Base-by-base conservation (phyloP, 2,797 vertebrate genomes). In the Pseudopleuronectes americanus region DNA sequence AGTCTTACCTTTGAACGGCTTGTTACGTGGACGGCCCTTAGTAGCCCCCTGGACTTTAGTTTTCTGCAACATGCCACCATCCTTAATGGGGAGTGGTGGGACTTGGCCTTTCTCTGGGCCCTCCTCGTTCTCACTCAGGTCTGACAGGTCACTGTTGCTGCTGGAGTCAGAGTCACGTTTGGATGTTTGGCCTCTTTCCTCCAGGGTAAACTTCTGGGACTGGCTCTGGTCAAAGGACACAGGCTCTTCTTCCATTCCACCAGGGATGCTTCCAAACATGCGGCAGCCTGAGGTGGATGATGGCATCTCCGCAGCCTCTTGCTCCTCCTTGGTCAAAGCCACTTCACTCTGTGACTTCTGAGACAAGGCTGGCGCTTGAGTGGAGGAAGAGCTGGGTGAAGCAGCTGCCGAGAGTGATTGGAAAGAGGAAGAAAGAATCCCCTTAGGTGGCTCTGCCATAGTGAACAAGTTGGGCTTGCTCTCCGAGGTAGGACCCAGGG, bases 101-200 rank as follows among this genome's bases (percentile, higher is more conserved):
- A 94, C 90, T 55, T 94, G 95, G 56, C 91, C 93, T 84, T 96
- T 96, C 64, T 95, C 96, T 4, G 90, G 94, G 31, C 95, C 95
- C 41, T 99, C 97, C 87, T 99, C 98, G 23, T 96, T 95, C 81
- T 99, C 98, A 65, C 98, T 99, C 79, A 99, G 89, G 90, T 99
- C 98, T 71, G 97, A 99, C 74, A 99, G 89, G 87, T 99, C 98
- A 49, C 97, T 99, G 90, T 99, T 99, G 81, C 96, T 96, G 86
- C 97, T 98, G 56, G 97, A 98, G 83, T 99, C 98, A 0, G 97
- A 98, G 88, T 99, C 98, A 33, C 93, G 96, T 90, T 96, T 99
- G 45, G 96, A 95, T 0, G 93, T 94, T 67, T 97, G 94, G 76
- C 96, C 95, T 63, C 98, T 94, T 64, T 99, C 97, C 87, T 99